Evolutionary conservation across 1,140 invertebrate genomes (phyloP), one percentile per base, ranked within the genome.

Genomic region (Drosophila triauraria): DNA sequence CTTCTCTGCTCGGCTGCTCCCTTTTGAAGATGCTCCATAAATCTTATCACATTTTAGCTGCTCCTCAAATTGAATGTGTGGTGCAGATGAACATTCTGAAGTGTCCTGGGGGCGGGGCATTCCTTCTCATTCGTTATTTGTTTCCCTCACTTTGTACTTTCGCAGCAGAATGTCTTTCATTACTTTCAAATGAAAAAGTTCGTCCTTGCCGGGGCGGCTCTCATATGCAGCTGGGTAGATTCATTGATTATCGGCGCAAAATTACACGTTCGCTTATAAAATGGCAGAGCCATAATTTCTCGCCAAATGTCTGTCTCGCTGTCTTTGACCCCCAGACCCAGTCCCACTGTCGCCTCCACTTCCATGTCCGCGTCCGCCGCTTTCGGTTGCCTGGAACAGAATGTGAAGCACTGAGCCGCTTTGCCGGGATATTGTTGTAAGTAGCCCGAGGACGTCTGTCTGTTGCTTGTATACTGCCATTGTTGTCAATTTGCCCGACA

Each of bases 41-140:
- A 86, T 86, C 84, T 70, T 70, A 77, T 83, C 62, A 74, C 76
- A 80, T 78, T 85, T 71, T 78, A 59, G 68, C 63, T 56, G 65
- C 63, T 79, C 48, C 70, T 65, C 59, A 80, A 86, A 77, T 86
- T 83, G 65, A 87, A 80, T 75, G 67, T 77, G 80, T 76, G 43
- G 58, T 67, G 72, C 74, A 77, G 60, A 77, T 61, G 75, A 76
- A 53, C 74, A 76, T 72, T 59, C 30, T 71, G 44, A 72, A 72
- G 69, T 72, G 69, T n/a, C 35, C 17, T 20, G 8, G 20, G 38
- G 62, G 63, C 27, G 59, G 35, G 60, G 60, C 20, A 51, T 5
- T 43, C 47, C 51, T 43, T 25, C 32, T 35, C 32, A 57, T 68
- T 47, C 47, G 64, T 67, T 64, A 67, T 47, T 67, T 35, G 59